Evolutionary conservation across 2,113 vertebrate species (phyloP).

Genomic region (Miniopterus natalensis): DNA sequence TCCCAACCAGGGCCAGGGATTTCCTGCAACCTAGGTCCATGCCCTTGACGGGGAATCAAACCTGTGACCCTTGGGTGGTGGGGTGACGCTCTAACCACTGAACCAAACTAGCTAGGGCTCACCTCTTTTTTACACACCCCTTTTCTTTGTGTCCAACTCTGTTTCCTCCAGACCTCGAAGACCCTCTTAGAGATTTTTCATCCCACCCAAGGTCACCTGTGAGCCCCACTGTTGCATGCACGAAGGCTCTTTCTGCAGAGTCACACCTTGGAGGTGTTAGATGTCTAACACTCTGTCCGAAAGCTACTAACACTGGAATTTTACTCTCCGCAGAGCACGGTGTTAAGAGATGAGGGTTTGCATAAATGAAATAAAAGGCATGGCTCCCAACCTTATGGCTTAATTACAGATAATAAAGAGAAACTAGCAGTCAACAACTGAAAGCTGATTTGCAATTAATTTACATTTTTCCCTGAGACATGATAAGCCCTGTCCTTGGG

Average conservation of each 20-base stretch:
- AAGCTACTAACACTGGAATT: neutral
- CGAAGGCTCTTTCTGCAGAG: neutral
- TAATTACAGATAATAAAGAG: slow-evolving; percentile 70
- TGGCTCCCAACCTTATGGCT: neutral
- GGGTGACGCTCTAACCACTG: no score
- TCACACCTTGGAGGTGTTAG: neutral
- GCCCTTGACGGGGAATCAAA: no score
- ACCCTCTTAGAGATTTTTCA: neutral
- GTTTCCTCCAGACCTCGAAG: neutral
- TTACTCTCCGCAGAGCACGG: neutral
- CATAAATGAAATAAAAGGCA: neutral
- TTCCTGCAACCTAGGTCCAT: no score
- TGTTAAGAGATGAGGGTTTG: neutral
- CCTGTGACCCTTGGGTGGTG: no score
- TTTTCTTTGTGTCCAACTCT: neutral
- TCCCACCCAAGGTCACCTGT: neutral
- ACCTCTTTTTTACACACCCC: neutral
- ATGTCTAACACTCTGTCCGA: neutral
- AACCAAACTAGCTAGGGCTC: no score
- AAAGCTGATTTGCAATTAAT: slow-evolving; percentile 42
- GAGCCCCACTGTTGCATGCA: neutral
- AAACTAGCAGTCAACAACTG: neutral
- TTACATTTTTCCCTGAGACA: neutral
- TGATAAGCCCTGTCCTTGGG: slow-evolving; percentile 11
- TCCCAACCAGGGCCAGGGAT: no score